phyloP scores from a whole-genome alignment of 2,888 invertebrate genomes.

The Belgica antarctica region DNA sequence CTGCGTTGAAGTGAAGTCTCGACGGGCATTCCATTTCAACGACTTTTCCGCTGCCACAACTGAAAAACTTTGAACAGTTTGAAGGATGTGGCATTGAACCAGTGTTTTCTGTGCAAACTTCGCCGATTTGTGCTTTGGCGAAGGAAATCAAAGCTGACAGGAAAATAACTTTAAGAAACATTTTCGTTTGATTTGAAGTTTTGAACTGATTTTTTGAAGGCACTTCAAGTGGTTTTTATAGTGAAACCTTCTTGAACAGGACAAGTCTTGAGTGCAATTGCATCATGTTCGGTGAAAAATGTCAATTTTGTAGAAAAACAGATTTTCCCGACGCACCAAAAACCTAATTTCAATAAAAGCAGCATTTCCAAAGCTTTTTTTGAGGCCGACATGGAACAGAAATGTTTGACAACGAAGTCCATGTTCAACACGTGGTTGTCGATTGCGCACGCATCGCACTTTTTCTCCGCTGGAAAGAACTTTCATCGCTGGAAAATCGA shows the following conservation, averaged over 20 bases:
- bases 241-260: no score
- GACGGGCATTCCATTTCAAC: background rate
- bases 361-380: background rate
- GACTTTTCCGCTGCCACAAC: background rate
- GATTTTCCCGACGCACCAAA: no score
- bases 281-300: no score
- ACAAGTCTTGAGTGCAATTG: no score
- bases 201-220: background rate
- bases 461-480: conserved; percentile 15
- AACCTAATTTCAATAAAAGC: no score
- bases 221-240: no score
- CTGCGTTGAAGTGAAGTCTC: background rate
- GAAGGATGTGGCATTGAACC: background rate
- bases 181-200: background rate
- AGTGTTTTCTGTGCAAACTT: background rate
- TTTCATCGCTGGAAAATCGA: conserved; percentile 36
- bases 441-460: conserved; percentile 24
- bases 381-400: no score
- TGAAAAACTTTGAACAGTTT: conserved; percentile 15
- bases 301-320: no score
- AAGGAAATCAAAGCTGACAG: background rate
- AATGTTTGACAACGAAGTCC: background rate
- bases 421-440: conserved; percentile 28
- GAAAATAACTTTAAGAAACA: background rate
- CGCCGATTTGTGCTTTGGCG: background rate